Percentiles rank a stretch among this genome's conserved stretches.
phyloP scores from a whole-genome alignment of 2,888 invertebrate species.

The Panzeria rudis region DNA sequence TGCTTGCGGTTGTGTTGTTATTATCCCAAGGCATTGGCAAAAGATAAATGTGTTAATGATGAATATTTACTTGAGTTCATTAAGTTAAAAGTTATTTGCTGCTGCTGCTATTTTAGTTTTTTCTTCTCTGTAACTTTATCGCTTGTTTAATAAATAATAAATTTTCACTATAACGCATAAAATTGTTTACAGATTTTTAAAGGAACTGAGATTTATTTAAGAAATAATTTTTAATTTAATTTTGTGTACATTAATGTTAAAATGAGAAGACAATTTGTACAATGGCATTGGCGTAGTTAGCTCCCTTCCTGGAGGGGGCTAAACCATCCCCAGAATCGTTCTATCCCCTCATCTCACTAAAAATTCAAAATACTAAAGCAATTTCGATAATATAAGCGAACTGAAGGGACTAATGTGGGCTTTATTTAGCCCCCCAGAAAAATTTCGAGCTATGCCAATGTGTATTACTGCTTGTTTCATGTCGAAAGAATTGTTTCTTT shows the following conservation, averaged over 20 bases:
- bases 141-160: constrained; percentile 47
- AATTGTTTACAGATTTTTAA: constrained; percentile 32
- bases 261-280: background rate
- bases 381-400: too few species aligned
- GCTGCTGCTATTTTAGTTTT: constrained; percentile 4
- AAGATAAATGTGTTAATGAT: constrained; percentile 71
- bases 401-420: too few species aligned
- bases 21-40: constrained; percentile 48
- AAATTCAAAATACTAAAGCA: too few species aligned
- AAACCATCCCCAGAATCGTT: too few species aligned
- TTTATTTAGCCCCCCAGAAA: too few species aligned
- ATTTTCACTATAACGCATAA: constrained; percentile 30
- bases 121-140: constrained; percentile 38
- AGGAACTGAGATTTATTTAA: constrained; percentile 20
- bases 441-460: too few species aligned
- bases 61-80: constrained; percentile 67
- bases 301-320: too few species aligned
- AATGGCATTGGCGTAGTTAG: too few species aligned
- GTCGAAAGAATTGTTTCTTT: too few species aligned
- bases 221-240: background rate
- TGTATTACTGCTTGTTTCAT: too few species aligned
- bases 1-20: constrained; percentile 26
- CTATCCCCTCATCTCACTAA: too few species aligned
- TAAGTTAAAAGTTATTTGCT: constrained; percentile 50
- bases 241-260: background rate